phyloP scores from a whole-genome alignment of 2,888 invertebrate species.

The Allacma fusca region DNA sequence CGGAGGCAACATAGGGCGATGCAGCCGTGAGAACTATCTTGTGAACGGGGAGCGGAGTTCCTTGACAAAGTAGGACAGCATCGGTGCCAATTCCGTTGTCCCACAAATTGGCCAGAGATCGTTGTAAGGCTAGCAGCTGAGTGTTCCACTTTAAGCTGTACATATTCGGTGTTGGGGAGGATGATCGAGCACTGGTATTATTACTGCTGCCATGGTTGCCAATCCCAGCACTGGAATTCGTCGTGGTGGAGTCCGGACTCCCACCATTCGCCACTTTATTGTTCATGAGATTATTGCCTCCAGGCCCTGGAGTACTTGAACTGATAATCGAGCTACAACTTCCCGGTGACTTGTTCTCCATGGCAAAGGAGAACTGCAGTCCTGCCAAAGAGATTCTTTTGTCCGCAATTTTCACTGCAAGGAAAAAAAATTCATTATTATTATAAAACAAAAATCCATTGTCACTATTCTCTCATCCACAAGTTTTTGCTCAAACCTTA shows the following conservation, averaged over 20 bases:
- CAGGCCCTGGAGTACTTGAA: constrained; percentile 56
- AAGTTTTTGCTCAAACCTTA: too few species aligned
- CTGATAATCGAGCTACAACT: constrained; percentile 55
- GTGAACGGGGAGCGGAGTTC: constrained; percentile 61
- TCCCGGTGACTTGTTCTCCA: constrained; percentile 61
- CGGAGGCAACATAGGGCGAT: constrained; percentile 61
- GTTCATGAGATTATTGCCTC: constrained; percentile 38
- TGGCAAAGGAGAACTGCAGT: constrained; percentile 35
- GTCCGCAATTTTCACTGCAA: constrained; percentile 18
- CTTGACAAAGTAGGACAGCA: constrained; percentile 62
- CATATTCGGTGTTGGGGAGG: constrained; percentile 54
- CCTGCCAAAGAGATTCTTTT: constrained; percentile 19
- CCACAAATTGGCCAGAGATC: constrained; percentile 61
- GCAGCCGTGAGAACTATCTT: constrained; percentile 61
- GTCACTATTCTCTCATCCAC: too few species aligned
- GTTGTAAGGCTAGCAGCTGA: constrained; percentile 58
- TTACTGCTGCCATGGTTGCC: not conserved
- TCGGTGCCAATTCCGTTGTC: constrained; percentile 62
- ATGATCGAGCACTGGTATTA: constrained; percentile 24
- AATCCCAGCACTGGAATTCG: constrained; percentile 29
- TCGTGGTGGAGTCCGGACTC: constrained; percentile 61
- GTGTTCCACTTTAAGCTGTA: constrained; percentile 61
- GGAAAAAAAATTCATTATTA: not conserved
- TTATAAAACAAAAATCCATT: too few species aligned
- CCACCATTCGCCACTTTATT: constrained; percentile 40